Percentiles rank a stretch among this genome's conserved stretches.
These are phyloP conservation scores for Typhlichthys eigenmanni DNA, from an alignment of 2,797 vertebrate genomes.

Conservation along the genomic window DNA sequence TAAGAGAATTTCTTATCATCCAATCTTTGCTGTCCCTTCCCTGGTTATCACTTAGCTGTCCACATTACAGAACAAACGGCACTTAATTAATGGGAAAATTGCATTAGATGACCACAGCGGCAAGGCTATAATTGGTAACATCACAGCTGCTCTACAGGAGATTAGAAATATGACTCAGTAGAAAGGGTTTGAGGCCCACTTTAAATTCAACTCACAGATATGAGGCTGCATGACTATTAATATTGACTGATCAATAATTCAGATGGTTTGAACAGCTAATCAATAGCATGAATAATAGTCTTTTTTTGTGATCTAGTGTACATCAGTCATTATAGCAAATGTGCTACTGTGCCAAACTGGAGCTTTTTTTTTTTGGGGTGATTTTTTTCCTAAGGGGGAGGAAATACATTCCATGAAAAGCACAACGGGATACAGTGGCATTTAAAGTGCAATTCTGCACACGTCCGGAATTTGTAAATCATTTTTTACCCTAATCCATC, in stretches of 20 bases:
- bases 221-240: constrained; percentile 23
- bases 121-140: constrained; percentile 45
- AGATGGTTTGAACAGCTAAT: constrained; percentile 34
- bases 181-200: constrained; percentile 35
- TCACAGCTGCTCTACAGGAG: constrained; percentile 36
- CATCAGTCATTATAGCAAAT: constrained; percentile 19
- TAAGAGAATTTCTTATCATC: constrained; percentile 45
- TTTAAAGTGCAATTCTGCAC: constrained; percentile 57
- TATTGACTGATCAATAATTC: constrained; percentile 42
- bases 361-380: constrained; percentile 2
- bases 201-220: constrained; percentile 34
- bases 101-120: constrained; percentile 44
- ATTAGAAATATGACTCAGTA: constrained; percentile 35
- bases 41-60: constrained; percentile 48
- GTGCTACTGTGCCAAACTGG: constrained; percentile 14
- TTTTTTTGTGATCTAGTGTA: constrained; percentile 1
- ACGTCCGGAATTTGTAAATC: constrained; percentile 56
- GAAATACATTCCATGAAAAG: constrained; percentile 29
- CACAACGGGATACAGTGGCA: constrained; percentile 35
- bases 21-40: constrained; percentile 42
- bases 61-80: constrained; percentile 45
- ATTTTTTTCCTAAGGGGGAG: background rate
- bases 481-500: constrained; percentile 64
- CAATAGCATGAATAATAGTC: constrained; percentile 26
- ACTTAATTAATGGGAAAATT: constrained; percentile 62